phyloP scores from a whole-genome alignment of 2,888 invertebrate species.

The Phoronis australis region DNA sequence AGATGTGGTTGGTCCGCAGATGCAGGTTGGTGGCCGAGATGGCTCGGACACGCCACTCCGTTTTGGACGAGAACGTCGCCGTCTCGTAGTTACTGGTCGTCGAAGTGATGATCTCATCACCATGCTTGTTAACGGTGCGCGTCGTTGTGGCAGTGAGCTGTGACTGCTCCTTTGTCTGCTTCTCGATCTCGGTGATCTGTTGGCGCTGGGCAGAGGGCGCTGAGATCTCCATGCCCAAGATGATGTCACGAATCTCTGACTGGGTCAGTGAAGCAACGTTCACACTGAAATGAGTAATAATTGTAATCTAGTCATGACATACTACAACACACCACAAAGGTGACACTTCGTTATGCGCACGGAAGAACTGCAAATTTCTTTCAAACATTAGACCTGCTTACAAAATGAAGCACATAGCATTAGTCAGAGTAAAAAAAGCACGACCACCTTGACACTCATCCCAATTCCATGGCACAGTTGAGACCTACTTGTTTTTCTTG shows the following conservation, averaged over 20 bases:
- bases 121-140: conserved; percentile 96
- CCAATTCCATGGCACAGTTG: no score
- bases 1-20: conserved; percentile 96
- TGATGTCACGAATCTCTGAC: conserved; percentile 98
- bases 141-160: conserved; percentile 98
- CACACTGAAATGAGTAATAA: conserved; percentile 60
- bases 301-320: no score
- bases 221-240: conserved; percentile 99
- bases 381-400: no score
- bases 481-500: conserved; percentile 89
- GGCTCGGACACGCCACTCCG: conserved; percentile 95
- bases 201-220: conserved; percentile 98
- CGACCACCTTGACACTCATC: no score
- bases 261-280: conserved; percentile 98
- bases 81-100: conserved; percentile 98
- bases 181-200: conserved; percentile 99
- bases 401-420: no score
- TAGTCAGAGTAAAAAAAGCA: no score
- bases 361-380: no score
- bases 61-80: conserved; percentile 95
- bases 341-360: no score
- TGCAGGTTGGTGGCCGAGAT: conserved; percentile 97
- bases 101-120: conserved; percentile 98
- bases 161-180: conserved; percentile 95
- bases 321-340: no score